Base-by-base conservation (phyloP, 2,888 invertebrate species). In the Brenthis ino region DNA sequence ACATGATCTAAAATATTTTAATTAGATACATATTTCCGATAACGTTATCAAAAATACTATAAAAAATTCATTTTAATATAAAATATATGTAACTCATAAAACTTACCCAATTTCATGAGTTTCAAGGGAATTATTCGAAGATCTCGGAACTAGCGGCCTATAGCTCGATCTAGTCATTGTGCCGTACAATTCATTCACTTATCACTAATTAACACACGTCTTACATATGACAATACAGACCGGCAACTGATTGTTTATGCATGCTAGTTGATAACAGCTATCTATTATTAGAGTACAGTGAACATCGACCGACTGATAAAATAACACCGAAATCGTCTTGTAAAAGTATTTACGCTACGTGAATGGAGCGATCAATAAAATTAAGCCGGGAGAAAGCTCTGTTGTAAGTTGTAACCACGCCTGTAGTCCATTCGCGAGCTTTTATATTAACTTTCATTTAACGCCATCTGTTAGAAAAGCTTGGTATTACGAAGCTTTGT, bases 91-190 rank as follows among this genome's bases (percentile, higher is more conserved):
- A 65, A 37, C 14, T 65, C 55, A 57, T 63, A 47, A 16, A 54
- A 83, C 92, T 88, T 72, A 92, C 93, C 91, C 91, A 71, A 80
- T 78, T 50, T 93, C 90, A 68, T 87, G 80, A 64, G 80, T 83
- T 56, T 91, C 89, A 75, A 93, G 73, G 2, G 93, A 93, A 69
- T 85, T 86, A 74, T 87, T 83, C 0, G 93, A 91, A 6, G 90
- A 82, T 55, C 93, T 79, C 4, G 93, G 92, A 50, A 93, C 88
- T 57, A 93, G 79, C 2, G 93, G 93, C 67, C 89, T 82, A 78
- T 93, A 93, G 76, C 89, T 88, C 60, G 93, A 92, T 70, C 93
- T 84, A 28, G 93, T 91, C 93, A 93, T 92, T 74, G 79, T 82
- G 37, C 33, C 64, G 68, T 55, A 65, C 64, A 58, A 61, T 56